Evolutionary conservation across 2,113 vertebrate species (phyloP), one percentile per base, ranked within the genome.

Genomic region (Pseudorhombus dupliciocellatus): DNA sequence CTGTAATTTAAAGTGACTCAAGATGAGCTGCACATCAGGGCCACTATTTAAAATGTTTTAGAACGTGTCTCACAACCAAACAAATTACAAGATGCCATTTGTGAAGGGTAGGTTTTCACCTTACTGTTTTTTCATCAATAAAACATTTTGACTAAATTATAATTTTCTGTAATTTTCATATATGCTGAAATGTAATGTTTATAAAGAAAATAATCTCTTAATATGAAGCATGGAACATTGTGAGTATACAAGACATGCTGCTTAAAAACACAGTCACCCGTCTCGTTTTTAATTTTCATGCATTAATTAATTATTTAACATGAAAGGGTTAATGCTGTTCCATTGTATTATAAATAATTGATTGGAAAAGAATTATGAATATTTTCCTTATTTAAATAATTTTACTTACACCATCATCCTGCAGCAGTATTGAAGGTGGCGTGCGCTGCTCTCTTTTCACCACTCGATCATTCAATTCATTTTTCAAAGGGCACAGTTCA

Each of bases 401-500:
- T 44, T 44, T 44, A 44, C 40, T 44, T 18, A 18, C 1, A 16
- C 53, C 26, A 42, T 22, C 37, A 70, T 42, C 2, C 20, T 66
- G 22, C 0, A 2, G 4, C 15, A 44, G 25, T 25, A n/a, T 24
- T 28, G 64, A 26, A 63, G 21, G 8, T 25, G 11, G 21, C 10
- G 11, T 44, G 42, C 1, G 14, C 25, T 31, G 26, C 12, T 34
- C 6, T 30, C 44, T 56, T 73, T 72, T 51, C 26, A 55, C 22
- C 14, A 5, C 14, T 15, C 21, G 12, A 20, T 40, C 53, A 14
- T 53, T 60, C 30, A n/a, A 25, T 59, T 71, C 11, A 77, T 60
- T 46, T 66, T 31, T 11, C 14, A 63, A 56, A 66, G n/a, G 44
- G 64, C 37, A 22, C 30, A 15, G 40, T 70, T 65, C 63, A 79